phyloP scores from a whole-genome alignment of 2,888 invertebrate species.

The Xanthorhoe designata region DNA sequence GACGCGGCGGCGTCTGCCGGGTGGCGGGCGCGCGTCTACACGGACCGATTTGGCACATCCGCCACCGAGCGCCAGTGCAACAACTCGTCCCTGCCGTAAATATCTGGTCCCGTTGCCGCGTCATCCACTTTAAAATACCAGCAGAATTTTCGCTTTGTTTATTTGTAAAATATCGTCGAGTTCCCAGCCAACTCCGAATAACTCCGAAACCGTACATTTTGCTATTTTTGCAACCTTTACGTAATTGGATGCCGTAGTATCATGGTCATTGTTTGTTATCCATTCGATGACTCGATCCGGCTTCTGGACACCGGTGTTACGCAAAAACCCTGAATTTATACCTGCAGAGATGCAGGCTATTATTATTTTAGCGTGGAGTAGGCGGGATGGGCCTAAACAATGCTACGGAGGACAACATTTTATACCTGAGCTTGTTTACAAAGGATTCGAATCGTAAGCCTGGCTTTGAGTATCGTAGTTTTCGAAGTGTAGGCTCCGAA shows the following conservation, averaged over 20 bases:
- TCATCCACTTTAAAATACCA: constrained; percentile 54
- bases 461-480: constrained; percentile 42
- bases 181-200: constrained; percentile 52
- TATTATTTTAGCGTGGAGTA: constrained; percentile 75
- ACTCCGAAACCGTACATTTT: constrained; percentile 39
- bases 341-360: constrained; percentile 66
- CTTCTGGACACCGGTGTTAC: constrained; percentile 72
- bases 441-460: constrained; percentile 62
- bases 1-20: constrained; percentile 79
- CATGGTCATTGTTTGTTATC: constrained; percentile 68
- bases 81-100: constrained; percentile 65
- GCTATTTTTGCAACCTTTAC: constrained; percentile 29
- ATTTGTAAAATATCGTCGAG: constrained; percentile 46
- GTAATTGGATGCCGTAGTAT: constrained; percentile 50
- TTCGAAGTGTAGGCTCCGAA: constrained; percentile 63
- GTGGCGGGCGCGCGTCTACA: constrained; percentile 71
- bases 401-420: constrained; percentile 63
- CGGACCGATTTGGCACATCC: constrained; percentile 84
- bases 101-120: constrained; percentile 67
- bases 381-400: constrained; percentile 73
- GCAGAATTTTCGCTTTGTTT: constrained; percentile 47
- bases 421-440: constrained; percentile 81
- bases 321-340: constrained; percentile 75
- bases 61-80: constrained; percentile 72
- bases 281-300: constrained; percentile 67